Conservation (phyloP, 2,113 vertebrate genomes). For the Emydocephalus ijimae region DNA sequence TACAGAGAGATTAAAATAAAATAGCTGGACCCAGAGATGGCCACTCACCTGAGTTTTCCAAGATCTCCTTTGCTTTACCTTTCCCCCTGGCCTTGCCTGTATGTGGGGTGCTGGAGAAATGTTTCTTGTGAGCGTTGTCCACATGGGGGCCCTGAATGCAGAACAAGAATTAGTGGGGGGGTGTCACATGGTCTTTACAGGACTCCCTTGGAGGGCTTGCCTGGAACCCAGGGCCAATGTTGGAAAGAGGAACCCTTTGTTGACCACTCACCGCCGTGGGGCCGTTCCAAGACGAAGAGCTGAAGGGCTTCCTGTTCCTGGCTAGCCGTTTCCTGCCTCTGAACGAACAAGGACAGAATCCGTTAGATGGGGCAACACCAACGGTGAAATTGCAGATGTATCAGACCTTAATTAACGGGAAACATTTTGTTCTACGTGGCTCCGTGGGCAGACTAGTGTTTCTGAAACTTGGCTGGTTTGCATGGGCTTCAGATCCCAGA, state of each 20-base stretch:
- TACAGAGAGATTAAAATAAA: neutral
- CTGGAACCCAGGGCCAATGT: neutral
- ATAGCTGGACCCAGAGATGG: neutral
- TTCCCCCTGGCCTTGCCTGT: slow-evolving; percentile 39
- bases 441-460: neutral
- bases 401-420: neutral
- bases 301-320: slow-evolving; percentile 9
- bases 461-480: neutral
- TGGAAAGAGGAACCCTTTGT: neutral
- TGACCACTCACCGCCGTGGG: slow-evolving; percentile 3
- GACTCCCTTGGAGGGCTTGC: neutral
- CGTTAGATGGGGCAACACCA: neutral
- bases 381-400: neutral
- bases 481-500: neutral
- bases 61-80: slow-evolving; percentile 30
- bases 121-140: slow-evolving; percentile 13
- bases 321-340: neutral
- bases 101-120: slow-evolving; percentile 20
- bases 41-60: neutral
- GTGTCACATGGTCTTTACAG: rapidly evolving
- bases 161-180: neutral
- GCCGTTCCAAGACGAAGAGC: slow-evolving; percentile 38
- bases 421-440: neutral
- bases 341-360: neutral
- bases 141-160: neutral